Evolutionary conservation across 1,140 invertebrate genomes (phyloP).

Genomic region (Apolygus lucorum): DNA sequence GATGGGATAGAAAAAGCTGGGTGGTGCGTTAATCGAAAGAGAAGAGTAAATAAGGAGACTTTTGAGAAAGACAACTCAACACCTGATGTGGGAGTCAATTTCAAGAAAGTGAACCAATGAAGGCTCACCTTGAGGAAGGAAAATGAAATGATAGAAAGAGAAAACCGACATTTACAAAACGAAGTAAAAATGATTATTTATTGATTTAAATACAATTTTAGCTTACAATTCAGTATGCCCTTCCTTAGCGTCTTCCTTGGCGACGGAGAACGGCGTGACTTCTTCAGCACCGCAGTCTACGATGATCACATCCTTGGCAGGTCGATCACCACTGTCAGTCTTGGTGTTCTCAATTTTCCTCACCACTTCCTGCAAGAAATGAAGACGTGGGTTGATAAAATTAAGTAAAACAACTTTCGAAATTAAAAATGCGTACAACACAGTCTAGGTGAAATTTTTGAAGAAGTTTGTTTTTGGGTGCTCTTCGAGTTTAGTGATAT

Average conservation of each 20-base stretch:
- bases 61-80: too few species aligned
- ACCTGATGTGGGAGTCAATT: too few species aligned
- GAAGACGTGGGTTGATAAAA: too few species aligned
- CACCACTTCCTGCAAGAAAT: constrained; percentile 62
- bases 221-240: constrained; percentile 12
- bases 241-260: constrained; percentile 68
- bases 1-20: too few species aligned
- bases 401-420: neutral
- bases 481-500: too few species aligned
- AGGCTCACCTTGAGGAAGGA: too few species aligned
- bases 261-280: constrained; percentile 69
- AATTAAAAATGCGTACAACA: neutral
- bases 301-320: constrained; percentile 71
- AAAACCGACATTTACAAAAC: neutral
- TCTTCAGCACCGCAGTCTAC: constrained; percentile 58
- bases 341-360: constrained; percentile 69
- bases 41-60: too few species aligned
- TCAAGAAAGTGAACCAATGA: too few species aligned
- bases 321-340: constrained; percentile 68
- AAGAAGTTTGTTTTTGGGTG: too few species aligned
- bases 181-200: neutral
- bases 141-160: too few species aligned
- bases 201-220: neutral
- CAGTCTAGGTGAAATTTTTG: too few species aligned
- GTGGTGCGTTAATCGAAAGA: too few species aligned